A percentile compares a stretch with the other conserved stretches of the same genome.
These are phyloP conservation scores for Macrobrachium rosenbergii DNA, from an alignment of 1,140 invertebrate genomes.

Conservation along the genomic window DNA sequence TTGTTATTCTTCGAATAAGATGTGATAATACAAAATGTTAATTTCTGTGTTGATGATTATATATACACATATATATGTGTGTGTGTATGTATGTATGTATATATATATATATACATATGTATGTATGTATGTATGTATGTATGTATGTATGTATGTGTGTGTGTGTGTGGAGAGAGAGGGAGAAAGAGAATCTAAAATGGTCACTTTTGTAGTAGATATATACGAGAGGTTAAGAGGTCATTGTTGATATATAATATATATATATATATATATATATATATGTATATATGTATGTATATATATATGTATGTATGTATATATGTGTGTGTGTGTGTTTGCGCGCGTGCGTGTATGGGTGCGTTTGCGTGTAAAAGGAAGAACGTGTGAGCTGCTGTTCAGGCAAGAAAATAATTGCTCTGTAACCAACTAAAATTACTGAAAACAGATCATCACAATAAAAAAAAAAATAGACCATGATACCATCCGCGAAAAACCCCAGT, in stretches of 20 bases:
- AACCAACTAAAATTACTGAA: no score
- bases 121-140: neutral
- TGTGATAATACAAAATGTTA: neutral
- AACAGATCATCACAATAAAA: no score
- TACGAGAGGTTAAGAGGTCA: no score
- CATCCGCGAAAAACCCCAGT: no score
- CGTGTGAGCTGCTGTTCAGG: no score
- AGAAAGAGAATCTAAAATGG: no score
- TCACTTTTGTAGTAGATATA: no score
- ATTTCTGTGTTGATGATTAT: neutral
- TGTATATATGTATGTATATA: neutral
- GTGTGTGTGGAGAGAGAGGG: neutral
- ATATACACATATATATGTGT: neutral
- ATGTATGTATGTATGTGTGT: neutral
- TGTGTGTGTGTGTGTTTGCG: neutral
- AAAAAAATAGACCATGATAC: no score
- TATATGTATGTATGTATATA: slow-evolving; percentile 1
- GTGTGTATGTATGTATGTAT: neutral
- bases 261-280: slow-evolving; percentile 2
- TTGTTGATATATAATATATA: neutral
- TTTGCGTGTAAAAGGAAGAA: neutral
- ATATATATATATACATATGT: neutral
- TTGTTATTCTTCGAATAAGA: neutral
- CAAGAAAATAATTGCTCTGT: no score
- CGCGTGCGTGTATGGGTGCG: neutral